Percentiles rank a stretch among this genome's conserved stretches.
These are phyloP conservation scores for Lagorchestes hirsutus DNA, from an alignment of 2,797 vertebrate species.

Conservation along the genomic window DNA sequence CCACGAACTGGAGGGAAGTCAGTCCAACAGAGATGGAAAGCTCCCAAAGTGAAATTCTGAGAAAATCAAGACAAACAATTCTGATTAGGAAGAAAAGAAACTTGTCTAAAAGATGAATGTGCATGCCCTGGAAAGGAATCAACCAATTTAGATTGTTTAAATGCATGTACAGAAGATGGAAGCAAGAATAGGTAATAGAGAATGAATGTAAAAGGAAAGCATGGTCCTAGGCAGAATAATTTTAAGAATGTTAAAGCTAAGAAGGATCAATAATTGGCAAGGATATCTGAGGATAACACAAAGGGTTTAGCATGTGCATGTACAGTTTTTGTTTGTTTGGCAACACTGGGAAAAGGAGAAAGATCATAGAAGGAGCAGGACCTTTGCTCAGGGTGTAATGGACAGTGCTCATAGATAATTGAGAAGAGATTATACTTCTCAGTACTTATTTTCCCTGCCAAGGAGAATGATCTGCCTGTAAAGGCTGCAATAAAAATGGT, in stretches of 20 bases:
- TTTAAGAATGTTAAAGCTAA: background rate
- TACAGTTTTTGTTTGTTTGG: background rate
- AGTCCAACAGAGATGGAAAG: background rate
- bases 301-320: background rate
- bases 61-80: background rate
- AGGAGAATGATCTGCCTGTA: background rate
- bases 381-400: background rate
- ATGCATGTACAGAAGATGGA: background rate
- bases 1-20: background rate
- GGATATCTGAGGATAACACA: background rate
- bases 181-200: background rate
- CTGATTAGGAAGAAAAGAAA: background rate
- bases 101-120: background rate
- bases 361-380: background rate
- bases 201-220: background rate
- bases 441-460: background rate
- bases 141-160: background rate
- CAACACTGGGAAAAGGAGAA: background rate
- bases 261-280: background rate
- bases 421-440: background rate
- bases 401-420: background rate
- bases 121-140: background rate
- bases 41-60: background rate
- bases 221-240: background rate
- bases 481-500: background rate